A percentile compares a stretch with the other conserved stretches of the same genome.
Conservation (phyloP, 2,797 vertebrate species). For the Apogon talboti region DNA sequence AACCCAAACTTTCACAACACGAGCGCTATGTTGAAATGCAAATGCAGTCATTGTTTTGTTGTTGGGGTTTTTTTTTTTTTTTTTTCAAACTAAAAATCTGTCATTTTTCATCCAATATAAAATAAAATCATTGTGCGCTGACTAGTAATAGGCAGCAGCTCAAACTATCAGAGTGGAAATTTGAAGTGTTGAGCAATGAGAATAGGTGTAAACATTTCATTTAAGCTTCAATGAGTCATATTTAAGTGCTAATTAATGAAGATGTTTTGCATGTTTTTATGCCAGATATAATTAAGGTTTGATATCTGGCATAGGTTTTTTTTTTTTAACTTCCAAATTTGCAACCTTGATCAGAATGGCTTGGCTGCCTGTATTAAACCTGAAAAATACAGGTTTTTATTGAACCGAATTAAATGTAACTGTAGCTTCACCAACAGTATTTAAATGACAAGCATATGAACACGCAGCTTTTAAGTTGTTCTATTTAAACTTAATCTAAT, state of each 20-base stretch:
- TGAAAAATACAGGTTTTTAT: background rate
- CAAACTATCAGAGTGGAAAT: conserved; percentile 25
- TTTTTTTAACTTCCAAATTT: conserved; percentile 5
- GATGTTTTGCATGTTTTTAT: conserved; percentile 28
- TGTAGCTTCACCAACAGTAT: background rate
- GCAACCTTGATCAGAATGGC: conserved; percentile 19
- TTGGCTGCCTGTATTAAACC: background rate
- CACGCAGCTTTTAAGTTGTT: conserved; percentile 1
- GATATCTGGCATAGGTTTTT: conserved; percentile 11
- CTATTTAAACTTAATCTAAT: no score
- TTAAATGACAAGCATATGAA: conserved; percentile 6
- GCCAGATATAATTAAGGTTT: conserved; percentile 7
- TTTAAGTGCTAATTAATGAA: conserved; percentile 50
- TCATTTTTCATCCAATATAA: conserved; percentile 9
- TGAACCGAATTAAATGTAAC: conserved; percentile 4
- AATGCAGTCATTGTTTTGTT: conserved; percentile 19
- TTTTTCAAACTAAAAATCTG: conserved; percentile 5
- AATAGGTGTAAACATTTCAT: conserved; percentile 39
- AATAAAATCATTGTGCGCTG: background rate
- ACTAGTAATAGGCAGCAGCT: conserved; percentile 8
- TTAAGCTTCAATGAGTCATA: conserved; percentile 39
- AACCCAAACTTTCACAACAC: conserved; percentile 22
- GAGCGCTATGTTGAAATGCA: conserved; percentile 21
- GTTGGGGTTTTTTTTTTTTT: conserved; percentile 3
- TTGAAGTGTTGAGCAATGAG: background rate